Conservation (phyloP, 1,140 invertebrate species). For the Paraescarpia echinospica region DNA sequence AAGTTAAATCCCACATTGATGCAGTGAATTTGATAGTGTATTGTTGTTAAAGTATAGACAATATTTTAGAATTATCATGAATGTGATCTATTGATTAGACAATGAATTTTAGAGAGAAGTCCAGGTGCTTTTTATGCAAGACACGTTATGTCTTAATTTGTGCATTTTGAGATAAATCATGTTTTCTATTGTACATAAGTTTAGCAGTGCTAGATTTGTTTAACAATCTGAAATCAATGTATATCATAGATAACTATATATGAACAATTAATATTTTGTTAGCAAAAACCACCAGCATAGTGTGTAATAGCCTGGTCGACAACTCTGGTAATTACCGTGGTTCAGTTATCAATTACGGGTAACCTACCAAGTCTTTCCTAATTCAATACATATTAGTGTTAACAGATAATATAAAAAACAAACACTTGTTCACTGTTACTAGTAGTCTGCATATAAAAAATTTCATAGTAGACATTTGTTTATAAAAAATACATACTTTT, state of each 20-base stretch:
- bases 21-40: background rate
- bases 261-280: too few relatives aligned
- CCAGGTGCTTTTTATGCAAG: background rate
- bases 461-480: background rate
- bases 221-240: background rate
- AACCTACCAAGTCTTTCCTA: background rate
- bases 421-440: background rate
- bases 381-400: too few relatives aligned
- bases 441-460: background rate
- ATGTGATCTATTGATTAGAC: background rate
- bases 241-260: too few relatives aligned
- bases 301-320: too few relatives aligned
- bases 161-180: background rate
- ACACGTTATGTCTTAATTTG: background rate
- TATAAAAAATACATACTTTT: too few relatives aligned
- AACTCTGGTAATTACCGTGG: background rate
- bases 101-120: background rate
- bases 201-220: background rate
- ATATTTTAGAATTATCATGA: background rate
- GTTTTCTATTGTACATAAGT: background rate
- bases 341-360: background rate
- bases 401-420: too few relatives aligned
- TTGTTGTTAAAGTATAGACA: background rate
- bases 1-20: background rate
- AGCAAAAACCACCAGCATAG: too few relatives aligned